Conservation (phyloP, 53 echinoderm and acorn worm genomes). For the Henricia sp. region DNA sequence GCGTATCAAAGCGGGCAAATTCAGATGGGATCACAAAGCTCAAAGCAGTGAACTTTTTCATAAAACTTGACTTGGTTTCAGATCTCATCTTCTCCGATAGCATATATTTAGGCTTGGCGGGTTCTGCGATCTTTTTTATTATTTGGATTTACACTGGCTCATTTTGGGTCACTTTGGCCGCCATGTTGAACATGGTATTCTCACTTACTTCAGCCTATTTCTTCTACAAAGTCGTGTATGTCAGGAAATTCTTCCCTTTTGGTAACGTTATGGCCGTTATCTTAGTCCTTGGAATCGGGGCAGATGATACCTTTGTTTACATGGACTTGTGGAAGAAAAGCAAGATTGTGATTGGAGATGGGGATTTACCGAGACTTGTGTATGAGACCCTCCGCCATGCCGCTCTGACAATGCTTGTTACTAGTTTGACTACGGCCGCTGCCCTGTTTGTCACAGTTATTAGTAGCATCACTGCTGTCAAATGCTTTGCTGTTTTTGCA, state of each 20-base stretch:
- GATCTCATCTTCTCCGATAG: constrained; percentile 66
- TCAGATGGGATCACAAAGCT: constrained; percentile 69
- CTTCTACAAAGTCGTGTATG: constrained; percentile 67
- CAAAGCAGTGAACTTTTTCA: constrained; percentile 63
- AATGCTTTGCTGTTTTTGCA: constrained; percentile 82
- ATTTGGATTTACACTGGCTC: constrained; percentile 90
- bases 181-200: constrained; percentile 73
- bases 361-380: constrained; percentile 50
- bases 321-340: constrained; percentile 80
- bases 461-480: constrained; percentile 75
- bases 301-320: constrained; percentile 92
- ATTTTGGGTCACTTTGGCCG: constrained; percentile 61
- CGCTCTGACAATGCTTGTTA: constrained; percentile 81
- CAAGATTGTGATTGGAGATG: constrained; percentile 32
- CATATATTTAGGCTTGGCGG: constrained; percentile 43
- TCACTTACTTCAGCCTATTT: constrained; percentile 77
- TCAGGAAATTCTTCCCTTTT: constrained; percentile 82
- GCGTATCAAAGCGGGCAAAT: constrained; percentile 26
- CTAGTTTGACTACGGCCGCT: constrained; percentile 84
- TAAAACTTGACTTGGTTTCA: constrained; percentile 72
- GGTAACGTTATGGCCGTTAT: constrained; percentile 70
- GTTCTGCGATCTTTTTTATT: constrained; percentile 54
- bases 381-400: constrained; percentile 78
- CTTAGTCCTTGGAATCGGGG: constrained; percentile 81
- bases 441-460: constrained; percentile 75